Base-by-base conservation (phyloP, 2,888 invertebrate genomes). In the Pedicia rivosa region DNA sequence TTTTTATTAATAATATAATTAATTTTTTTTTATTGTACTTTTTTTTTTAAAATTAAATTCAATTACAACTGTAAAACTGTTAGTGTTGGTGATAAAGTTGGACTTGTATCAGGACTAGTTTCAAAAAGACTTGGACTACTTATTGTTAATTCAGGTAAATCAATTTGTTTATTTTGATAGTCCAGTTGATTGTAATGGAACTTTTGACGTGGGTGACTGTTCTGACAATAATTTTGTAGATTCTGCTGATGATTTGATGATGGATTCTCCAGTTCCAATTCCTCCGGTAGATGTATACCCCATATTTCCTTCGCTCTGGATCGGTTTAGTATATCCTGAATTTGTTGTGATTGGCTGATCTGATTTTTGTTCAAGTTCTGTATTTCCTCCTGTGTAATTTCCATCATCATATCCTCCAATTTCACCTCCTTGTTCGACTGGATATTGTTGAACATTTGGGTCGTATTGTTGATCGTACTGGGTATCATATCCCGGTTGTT, bases 51-150 rank as follows among this genome's bases (percentile, higher is more conserved):
- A 10, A 30, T 30, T 30, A 30, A 30, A n/a, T n/a, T n/a, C n/a
- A n/a, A n/a, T n/a, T n/a, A n/a, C n/a, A n/a, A n/a, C n/a, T n/a
- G n/a, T n/a, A n/a, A n/a, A n/a, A 40, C 40, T n/a, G 40, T 40
- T 27, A 31, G 33, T 37, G 27, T 30, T 17, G 35, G 40, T 26
- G 42, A 40, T 33, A 35, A 37, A 24, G 30, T 38, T 12, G 36
- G 40, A 36, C 42, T 40, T 20, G 56, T 55, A 35, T 48, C 50
- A 19, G 48, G 50, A 20, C 57, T 57, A 35, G 52, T 53, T 26
- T 49, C 48, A 47, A 61, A 59, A 36, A 61, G 48, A 49, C 61
- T 61, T 15, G 61, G 61, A 46, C 61, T 61, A 46, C 60, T 60
- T 33, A 61, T 56, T 38, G 50, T 51, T 45, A 58, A 53, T 41